A percentile compares a stretch with the other conserved stretches of the same genome.
Evolutionary conservation across 2,888 invertebrate species (phyloP).

Genomic region (Philhelius pedissequus): DNA sequence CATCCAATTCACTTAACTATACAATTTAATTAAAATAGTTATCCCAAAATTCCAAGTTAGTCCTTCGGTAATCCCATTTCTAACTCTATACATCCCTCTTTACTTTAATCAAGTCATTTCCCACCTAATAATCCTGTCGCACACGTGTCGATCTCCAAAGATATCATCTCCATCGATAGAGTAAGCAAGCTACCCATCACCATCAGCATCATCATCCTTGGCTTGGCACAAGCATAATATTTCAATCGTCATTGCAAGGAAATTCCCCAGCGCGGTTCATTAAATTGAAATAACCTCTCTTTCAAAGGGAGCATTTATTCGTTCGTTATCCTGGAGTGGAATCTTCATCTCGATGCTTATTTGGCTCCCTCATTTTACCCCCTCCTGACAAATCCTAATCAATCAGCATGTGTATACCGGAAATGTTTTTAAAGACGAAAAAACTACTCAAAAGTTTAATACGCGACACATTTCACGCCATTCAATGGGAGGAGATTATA

Average conservation of each 20-base stretch:
- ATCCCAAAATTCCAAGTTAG: not conserved
- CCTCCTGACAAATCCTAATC: slow-evolving; percentile 30
- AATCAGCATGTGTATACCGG: slow-evolving; percentile 52
- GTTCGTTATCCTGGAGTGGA: slow-evolving; percentile 45
- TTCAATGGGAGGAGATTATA: not conserved
- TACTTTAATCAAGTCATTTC: slow-evolving; percentile 57
- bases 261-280: slow-evolving; percentile 46
- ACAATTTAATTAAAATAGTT: slow-evolving; percentile 55
- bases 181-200: not conserved
- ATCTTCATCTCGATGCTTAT: not conserved
- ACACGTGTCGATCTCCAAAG: slow-evolving; percentile 63
- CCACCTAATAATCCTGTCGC: slow-evolving; percentile 46
- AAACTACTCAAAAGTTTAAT: not conserved
- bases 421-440: not conserved
- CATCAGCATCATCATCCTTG: not conserved
- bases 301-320: slow-evolving; percentile 36
- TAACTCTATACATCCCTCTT: not conserved
- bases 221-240: not conserved
- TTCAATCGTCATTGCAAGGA: slow-evolving; percentile 21
- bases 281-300: slow-evolving; percentile 54
- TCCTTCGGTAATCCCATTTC: not conserved
- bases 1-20: slow-evolving; percentile 13
- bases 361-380: not conserved
- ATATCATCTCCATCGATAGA: slow-evolving; percentile 32
- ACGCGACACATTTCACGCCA: slow-evolving; percentile 50